These are phyloP conservation scores for Picus viridis DNA, from an alignment of 2,797 vertebrate genomes.

Conservation along the genomic window DNA sequence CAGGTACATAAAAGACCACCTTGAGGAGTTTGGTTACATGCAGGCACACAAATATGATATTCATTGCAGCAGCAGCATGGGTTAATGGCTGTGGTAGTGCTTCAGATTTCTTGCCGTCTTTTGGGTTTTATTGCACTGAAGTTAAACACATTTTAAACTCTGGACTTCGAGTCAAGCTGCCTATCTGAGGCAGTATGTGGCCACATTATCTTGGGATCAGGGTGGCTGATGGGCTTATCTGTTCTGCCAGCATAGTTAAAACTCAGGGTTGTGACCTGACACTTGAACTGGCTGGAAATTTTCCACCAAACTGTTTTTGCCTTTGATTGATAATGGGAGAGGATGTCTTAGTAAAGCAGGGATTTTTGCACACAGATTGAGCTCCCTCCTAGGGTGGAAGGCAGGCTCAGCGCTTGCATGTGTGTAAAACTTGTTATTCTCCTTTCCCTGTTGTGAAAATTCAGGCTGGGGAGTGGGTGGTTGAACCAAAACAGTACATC, in stretches of 20 bases:
- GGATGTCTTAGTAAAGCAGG: not conserved
- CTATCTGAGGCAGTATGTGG: not conserved
- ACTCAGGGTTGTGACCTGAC: not conserved
- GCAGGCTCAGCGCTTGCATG: rapidly evolving
- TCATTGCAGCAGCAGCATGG: not conserved
- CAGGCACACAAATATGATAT: constrained; percentile 31
- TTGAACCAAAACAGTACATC: not conserved
- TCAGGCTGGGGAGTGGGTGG: rapidly evolving
- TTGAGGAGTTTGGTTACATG: not conserved
- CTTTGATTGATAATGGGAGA: not conserved
- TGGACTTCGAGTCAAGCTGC: not conserved
- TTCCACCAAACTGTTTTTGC: not conserved
- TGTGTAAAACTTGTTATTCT: not conserved
- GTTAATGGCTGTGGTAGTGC: not conserved
- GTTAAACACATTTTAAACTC: constrained; percentile 36
- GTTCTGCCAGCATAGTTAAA: not conserved
- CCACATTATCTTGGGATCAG: not conserved
- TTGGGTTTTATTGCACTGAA: constrained; percentile 37
- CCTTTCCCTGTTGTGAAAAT: not conserved
- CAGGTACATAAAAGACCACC: constrained; percentile 63
- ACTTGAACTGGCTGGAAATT: not conserved
- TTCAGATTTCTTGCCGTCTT: constrained; percentile 37
- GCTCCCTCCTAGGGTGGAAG: not conserved
- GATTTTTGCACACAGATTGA: not conserved
- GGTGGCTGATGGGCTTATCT: not conserved